Evolutionary conservation across 1,140 invertebrate genomes (phyloP), one percentile per base, ranked within the genome.

Genomic region (Amphibalanus amphitrite): DNA sequence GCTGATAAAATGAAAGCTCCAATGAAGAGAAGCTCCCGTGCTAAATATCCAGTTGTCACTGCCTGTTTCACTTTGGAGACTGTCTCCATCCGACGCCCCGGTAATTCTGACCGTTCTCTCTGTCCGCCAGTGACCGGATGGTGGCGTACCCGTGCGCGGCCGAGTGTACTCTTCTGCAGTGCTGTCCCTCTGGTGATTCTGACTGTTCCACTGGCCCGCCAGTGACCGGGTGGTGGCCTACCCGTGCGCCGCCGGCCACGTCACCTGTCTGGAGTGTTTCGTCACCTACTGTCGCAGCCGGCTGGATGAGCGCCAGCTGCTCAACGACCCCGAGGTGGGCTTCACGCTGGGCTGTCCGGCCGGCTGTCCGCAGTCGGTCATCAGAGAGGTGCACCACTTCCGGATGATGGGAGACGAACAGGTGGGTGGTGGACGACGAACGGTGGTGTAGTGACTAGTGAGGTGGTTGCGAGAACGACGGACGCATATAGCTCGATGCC

Each of bases 241-340:
- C 79, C 86, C 89, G 4, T 94, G 91, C 78, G 81, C 82, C 75
- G 84, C 85, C 68, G 84, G 85, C 69, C 92, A 95, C 79, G 89
- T 91, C 13, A 89, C 89, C 64, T 95, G 91, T 78, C 79, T 93
- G 26, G 89, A 92, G 33, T 95, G 92, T 79, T 94, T 94, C 78
- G 82, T 82, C 64, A 83, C 86, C 69, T 95, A 93, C 79, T 89
- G 89, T 75, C 79, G 82, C 15, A 83, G 86, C 20, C 80, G 87
- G 74, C 81, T 93, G 29, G 84, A 85, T 75, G 90, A 93, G 69
- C 81, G 91, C 71, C 86, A 89, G 77, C 93, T 93, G 79, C 81
- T 85, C 73, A 84, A 85, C 73, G 84, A 89, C 82, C 79, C 81
- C 1, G 82, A 87, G 72, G 81, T 85, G 76, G 92, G 92, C 30